Evolutionary conservation across 2,113 vertebrate species (phyloP).

Genomic region (Pampusana beccarii): DNA sequence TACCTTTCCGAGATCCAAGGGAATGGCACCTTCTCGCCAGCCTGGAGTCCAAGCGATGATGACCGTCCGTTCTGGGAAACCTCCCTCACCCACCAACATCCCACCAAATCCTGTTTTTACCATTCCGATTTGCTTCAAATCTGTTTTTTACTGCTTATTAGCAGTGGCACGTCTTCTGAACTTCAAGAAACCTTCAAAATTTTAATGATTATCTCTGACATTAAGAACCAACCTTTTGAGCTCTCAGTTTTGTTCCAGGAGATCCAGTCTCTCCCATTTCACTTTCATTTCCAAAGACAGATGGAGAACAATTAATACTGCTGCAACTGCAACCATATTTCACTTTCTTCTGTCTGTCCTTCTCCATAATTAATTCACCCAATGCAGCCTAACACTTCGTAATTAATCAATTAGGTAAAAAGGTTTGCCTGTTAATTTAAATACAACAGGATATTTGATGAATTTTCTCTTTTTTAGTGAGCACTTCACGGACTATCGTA

Average conservation of each 20-base stretch:
- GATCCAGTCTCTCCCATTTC: background rate
- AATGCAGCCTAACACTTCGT: background rate
- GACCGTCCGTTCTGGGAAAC: too few relatives aligned
- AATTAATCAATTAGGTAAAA: slow-evolving; percentile 11
- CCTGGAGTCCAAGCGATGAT: fast-evolving
- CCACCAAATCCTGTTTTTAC: background rate
- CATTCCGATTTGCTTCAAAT: background rate
- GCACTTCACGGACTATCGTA: background rate
- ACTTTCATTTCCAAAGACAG: background rate
- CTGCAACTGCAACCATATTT: background rate
- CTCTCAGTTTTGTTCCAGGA: background rate
- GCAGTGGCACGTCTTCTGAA: background rate
- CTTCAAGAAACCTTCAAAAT: background rate
- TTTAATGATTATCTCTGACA: background rate
- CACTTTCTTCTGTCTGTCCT: background rate
- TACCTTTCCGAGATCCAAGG: background rate
- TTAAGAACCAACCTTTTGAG: background rate
- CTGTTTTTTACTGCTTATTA: background rate
- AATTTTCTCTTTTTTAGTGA: background rate
- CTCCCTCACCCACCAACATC: too few relatives aligned
- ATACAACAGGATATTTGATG: background rate
- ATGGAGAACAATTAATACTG: background rate
- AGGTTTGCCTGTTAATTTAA: background rate
- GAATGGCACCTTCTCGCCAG: background rate
- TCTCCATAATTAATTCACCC: background rate